Conservation (phyloP, 2,113 vertebrate genomes). For the Microcebus ravelobensis region DNA sequence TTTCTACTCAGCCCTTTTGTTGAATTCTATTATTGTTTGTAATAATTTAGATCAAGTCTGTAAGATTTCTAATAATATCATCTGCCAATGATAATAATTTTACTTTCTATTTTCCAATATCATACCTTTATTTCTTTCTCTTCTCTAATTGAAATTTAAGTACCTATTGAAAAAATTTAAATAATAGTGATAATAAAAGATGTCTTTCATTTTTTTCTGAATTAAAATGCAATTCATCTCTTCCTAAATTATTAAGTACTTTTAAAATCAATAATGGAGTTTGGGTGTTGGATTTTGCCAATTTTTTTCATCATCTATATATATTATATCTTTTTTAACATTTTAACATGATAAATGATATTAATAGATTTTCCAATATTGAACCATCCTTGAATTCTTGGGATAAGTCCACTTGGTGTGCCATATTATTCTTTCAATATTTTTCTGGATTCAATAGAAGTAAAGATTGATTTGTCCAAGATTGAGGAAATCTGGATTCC, state of each 20-base stretch:
- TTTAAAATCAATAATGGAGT: neutral
- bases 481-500: neutral
- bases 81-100: neutral
- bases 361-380: neutral
- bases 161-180: neutral
- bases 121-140: neutral
- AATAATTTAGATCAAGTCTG: neutral
- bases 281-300: neutral
- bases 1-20: neutral
- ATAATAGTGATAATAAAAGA: neutral
- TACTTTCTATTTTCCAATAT: neutral
- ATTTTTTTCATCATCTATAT: neutral
- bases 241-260: neutral
- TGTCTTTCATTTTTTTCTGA: neutral
- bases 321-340: neutral
- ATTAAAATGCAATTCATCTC: neutral
- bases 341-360: neutral
- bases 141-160: neutral
- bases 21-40: neutral
- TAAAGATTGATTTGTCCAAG: neutral
- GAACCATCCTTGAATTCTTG: neutral
- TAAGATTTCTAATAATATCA: neutral
- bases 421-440: neutral
- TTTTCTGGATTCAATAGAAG: neutral
- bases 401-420: neutral